phyloP scores from a whole-genome alignment of 2,797 vertebrate species.

The Schizothorax lantsangensis region DNA sequence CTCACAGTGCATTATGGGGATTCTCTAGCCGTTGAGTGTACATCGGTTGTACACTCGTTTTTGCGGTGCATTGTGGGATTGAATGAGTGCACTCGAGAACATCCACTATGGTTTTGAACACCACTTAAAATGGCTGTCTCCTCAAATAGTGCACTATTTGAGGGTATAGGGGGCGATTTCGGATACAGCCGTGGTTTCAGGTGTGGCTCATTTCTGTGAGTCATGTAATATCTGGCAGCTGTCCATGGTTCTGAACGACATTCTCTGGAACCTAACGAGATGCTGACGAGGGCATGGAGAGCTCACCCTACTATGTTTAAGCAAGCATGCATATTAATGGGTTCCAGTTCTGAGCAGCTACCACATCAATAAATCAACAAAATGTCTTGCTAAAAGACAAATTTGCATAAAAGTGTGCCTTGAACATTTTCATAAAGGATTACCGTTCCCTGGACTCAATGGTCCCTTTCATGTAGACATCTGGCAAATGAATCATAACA shows the following conservation, averaged over 20 bases:
- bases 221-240: neutral
- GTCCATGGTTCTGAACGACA: neutral
- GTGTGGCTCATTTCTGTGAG: neutral
- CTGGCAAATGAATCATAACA: constrained; percentile 8
- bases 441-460: neutral
- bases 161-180: no score
- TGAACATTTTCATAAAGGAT: constrained; percentile 27
- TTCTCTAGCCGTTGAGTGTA: no score
- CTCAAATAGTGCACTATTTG: no score
- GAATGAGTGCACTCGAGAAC: no score
- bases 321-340: constrained; percentile 24
- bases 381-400: constrained; percentile 21
- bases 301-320: constrained; percentile 18
- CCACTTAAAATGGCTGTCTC: no score
- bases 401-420: constrained; percentile 28
- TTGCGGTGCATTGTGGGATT: no score
- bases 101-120: no score
- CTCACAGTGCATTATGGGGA: no score
- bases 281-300: constrained; percentile 10
- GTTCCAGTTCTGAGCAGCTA: constrained; percentile 29
- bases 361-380: constrained; percentile 37
- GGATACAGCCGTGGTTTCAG: neutral
- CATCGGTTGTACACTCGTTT: no score
- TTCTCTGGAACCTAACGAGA: constrained; percentile 22
- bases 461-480: neutral